Conservation (phyloP, 2,113 vertebrate species). For the Lagopus leucura region DNA sequence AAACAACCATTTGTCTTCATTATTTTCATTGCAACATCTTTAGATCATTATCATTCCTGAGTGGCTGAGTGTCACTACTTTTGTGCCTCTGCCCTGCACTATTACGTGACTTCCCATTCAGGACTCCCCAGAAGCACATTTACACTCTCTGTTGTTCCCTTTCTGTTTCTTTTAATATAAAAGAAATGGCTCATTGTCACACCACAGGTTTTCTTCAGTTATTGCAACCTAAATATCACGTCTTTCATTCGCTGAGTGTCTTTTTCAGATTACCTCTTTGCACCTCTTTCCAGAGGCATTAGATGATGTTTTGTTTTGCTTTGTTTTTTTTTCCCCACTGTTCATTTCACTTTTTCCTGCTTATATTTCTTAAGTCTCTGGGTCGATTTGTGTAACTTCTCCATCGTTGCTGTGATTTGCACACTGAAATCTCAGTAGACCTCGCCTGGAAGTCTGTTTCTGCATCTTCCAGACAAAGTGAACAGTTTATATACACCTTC, state of each 20-base stretch:
- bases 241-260: neutral
- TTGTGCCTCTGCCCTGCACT: neutral
- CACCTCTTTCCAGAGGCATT: conserved; percentile 5
- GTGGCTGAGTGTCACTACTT: neutral
- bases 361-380: neutral
- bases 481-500: neutral
- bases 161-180: neutral
- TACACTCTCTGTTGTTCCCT: neutral
- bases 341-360: conserved; percentile 17
- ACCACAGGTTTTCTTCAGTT: conserved; percentile 8
- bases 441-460: neutral
- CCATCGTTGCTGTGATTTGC: neutral
- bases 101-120: neutral
- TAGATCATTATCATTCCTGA: neutral
- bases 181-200: conserved; percentile 6
- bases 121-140: neutral
- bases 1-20: neutral
- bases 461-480: neutral
- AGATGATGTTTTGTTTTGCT: neutral
- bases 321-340: neutral
- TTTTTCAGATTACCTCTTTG: neutral
- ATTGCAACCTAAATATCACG: neutral
- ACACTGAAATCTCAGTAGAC: neutral
- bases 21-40: neutral
- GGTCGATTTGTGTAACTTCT: neutral